Evolutionary conservation across 1,140 invertebrate species (phyloP).

Genomic region (Lordiphosa collinella): DNA sequence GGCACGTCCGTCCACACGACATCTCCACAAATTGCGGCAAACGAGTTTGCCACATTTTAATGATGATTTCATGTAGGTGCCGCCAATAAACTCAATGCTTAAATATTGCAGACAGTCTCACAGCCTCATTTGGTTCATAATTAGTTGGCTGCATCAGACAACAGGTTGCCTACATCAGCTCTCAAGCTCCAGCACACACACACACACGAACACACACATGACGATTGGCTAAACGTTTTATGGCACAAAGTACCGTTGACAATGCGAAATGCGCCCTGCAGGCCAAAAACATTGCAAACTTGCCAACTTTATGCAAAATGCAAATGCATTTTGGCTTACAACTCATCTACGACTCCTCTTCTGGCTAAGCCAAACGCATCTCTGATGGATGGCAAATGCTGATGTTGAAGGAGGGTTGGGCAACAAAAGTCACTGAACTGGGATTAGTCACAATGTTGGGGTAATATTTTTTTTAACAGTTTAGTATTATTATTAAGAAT

Average conservation of each 20-base stretch:
- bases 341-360: background rate
- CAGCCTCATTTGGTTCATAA: conserved; percentile 64
- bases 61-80: conserved; percentile 76
- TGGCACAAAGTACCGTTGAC: conserved; percentile 67
- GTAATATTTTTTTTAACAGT: too few relatives aligned
- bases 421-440: conserved; percentile 45
- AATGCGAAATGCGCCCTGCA: conserved; percentile 55
- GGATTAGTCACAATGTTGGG: conserved; percentile 26
- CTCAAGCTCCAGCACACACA: conserved; percentile 10
- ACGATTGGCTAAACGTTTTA: conserved; percentile 71
- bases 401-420: conserved; percentile 11
- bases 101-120: conserved; percentile 53
- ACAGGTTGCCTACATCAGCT: conserved; percentile 35
- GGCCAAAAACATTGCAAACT: conserved; percentile 47
- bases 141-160: conserved; percentile 39
- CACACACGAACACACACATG: background rate
- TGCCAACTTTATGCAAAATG: conserved; percentile 70
- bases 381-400: conserved; percentile 57
- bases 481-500: too few relatives aligned
- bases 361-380: conserved; percentile 11
- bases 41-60: conserved; percentile 72
- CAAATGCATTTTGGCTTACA: conserved; percentile 58
- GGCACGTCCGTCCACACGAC: conserved; percentile 35
- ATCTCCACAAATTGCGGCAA: conserved; percentile 70
- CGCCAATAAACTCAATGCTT: conserved; percentile 75